A percentile compares a stretch with the other conserved stretches of the same genome.
Conservation (phyloP, 1,140 invertebrate species). For the Drosophila triauraria region DNA sequence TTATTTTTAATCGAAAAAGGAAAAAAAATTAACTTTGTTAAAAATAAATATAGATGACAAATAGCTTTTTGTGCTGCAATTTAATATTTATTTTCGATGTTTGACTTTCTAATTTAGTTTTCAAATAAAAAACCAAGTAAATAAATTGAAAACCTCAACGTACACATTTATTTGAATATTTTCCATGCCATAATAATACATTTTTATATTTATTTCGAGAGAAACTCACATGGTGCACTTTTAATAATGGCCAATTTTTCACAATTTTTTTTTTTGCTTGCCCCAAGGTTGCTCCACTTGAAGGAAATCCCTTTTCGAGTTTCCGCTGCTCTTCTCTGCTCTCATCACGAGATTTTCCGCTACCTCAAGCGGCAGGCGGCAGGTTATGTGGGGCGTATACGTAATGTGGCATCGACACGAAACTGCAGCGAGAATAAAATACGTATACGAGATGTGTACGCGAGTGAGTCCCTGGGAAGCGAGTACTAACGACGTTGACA, state of each 20-base stretch:
- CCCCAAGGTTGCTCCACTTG: background rate
- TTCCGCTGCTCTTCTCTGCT: background rate
- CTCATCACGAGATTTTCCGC: conserved; percentile 6
- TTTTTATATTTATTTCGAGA: background rate
- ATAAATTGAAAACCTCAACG: background rate
- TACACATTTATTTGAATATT: background rate
- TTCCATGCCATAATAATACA: background rate
- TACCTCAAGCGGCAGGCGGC: conserved; percentile 7
- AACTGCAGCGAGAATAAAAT: conserved; percentile 9
- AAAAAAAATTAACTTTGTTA: too few species aligned
- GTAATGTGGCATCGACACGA: conserved; percentile 14
- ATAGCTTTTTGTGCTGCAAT: too few species aligned
- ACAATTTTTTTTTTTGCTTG: background rate
- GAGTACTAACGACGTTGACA: conserved; percentile 51
- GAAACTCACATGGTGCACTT: background rate
- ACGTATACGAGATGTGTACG: background rate
- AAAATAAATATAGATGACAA: too few species aligned
- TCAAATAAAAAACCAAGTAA: background rate
- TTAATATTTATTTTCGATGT: too few species aligned
- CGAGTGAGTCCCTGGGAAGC: conserved; percentile 22
- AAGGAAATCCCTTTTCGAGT: conserved; percentile 15
- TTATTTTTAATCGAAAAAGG: too few species aligned
- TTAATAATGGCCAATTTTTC: background rate
- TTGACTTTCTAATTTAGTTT: too few species aligned
- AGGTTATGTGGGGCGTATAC: conserved; percentile 23